Evolutionary conservation across 2,797 vertebrate genomes (phyloP).

Genomic region (Enteromius paludinosus): DNA sequence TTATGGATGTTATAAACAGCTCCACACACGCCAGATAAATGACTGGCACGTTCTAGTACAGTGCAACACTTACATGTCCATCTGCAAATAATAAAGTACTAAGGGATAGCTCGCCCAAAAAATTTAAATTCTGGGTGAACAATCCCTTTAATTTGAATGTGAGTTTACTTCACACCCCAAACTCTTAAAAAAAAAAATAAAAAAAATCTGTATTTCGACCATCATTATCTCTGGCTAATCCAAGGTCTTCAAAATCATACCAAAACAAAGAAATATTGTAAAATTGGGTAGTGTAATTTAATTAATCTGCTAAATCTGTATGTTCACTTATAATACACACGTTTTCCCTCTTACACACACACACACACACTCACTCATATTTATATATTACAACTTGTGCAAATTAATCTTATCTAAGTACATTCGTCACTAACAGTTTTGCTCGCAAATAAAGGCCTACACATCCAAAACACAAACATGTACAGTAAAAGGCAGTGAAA

Average conservation of each 20-base stretch:
- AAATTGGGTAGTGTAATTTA: slow-evolving; percentile 56
- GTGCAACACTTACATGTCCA: not conserved
- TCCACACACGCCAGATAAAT: not conserved
- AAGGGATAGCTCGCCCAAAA: not conserved
- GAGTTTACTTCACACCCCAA: slow-evolving; percentile 40
- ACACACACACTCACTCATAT: slow-evolving; percentile 13
- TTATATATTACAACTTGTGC: slow-evolving; percentile 74
- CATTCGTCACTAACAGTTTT: slow-evolving; percentile 55
- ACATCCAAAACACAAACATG: slow-evolving; percentile 26
- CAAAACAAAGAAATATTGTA: not conserved
- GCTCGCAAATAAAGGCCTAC: slow-evolving; percentile 44
- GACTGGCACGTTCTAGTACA: not conserved
- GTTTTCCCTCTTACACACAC: not conserved
- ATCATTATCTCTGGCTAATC: slow-evolving; percentile 24
- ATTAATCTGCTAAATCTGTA: slow-evolving; percentile 45
- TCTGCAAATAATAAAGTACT: slow-evolving; percentile 4
- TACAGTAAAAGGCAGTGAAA: slow-evolving; percentile 28
- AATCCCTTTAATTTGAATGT: not conserved
- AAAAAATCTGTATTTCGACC: slow-evolving; percentile 36
- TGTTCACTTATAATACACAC: slow-evolving; percentile 46
- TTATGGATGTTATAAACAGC: slow-evolving; percentile 23
- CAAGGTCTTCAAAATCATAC: slow-evolving; percentile 13
- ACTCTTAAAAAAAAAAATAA: too few relatives aligned
- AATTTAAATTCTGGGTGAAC: not conserved
- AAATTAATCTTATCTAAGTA: slow-evolving; percentile 72